Conservation (phyloP, 2,797 vertebrate species). For the Chloroceryle amazona region DNA sequence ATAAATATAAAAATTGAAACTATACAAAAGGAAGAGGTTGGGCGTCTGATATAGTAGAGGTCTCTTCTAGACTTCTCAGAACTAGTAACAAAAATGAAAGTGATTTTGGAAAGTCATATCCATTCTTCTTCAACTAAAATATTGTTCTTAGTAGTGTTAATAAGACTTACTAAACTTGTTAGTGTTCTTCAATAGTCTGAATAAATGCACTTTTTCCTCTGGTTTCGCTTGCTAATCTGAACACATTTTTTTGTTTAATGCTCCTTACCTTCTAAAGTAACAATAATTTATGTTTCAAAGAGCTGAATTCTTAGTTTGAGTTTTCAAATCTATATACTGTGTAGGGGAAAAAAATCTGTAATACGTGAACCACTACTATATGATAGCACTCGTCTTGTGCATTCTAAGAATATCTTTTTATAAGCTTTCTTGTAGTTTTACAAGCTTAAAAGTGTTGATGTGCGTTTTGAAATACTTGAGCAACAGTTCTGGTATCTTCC, state of each 20-base stretch:
- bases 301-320: not conserved
- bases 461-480: not conserved
- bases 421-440: not conserved
- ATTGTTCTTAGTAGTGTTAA: not conserved
- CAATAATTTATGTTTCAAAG: not conserved
- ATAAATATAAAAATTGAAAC: not conserved
- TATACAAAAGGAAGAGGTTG: not conserved
- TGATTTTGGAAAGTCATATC: not conserved
- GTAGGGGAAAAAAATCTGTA: not conserved
- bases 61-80: not conserved
- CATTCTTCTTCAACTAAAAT: not conserved
- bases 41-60: not conserved
- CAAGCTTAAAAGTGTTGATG: not conserved
- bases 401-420: not conserved
- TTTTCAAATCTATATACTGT: not conserved
- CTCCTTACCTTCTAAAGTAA: not conserved
- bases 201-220: not conserved
- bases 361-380: not conserved
- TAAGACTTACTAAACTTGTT: not conserved
- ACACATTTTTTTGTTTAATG: not conserved
- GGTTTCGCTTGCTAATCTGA: not conserved
- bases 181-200: not conserved
- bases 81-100: not conserved
- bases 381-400: not conserved
- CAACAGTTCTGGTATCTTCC: not conserved